Percentiles rank a stretch among this genome's conserved stretches.
Conservation (phyloP, 2,888 invertebrate species). For the Alviniconcha strummeri region DNA sequence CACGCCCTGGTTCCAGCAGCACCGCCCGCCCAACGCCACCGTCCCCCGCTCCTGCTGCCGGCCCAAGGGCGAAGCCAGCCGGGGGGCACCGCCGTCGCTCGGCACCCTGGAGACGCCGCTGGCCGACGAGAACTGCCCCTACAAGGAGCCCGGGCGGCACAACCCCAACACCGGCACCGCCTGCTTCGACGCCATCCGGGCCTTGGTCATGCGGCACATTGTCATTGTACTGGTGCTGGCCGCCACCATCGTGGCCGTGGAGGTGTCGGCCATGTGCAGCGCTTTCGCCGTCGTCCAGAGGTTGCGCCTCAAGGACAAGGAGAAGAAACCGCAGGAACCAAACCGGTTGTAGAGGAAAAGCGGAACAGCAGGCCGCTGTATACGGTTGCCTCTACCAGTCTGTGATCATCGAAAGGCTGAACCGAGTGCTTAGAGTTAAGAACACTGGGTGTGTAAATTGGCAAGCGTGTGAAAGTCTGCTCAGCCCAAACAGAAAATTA, state of each 20-base stretch:
- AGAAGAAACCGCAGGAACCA: not conserved
- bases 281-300: not conserved
- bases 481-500: too few species aligned
- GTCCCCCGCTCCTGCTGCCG: slow-evolving; percentile 6
- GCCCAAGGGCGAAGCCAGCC: too few species aligned
- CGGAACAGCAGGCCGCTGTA: too few species aligned
- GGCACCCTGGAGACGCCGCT: not conserved
- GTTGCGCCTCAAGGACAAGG: not conserved
- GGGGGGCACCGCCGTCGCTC: not conserved
- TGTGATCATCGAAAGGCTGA: too few species aligned
- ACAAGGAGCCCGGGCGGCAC: not conserved
- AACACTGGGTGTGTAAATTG: too few species aligned
- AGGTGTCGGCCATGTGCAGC: slow-evolving; percentile 4
- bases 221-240: not conserved
- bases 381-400: too few species aligned
- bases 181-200: not conserved
- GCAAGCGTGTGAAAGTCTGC: too few species aligned
- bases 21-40: not conserved
- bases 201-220: not conserved
- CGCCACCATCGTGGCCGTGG: not conserved
- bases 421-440: too few species aligned
- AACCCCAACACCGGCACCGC: slow-evolving; percentile 10
- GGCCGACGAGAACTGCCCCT: not conserved
- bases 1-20: slow-evolving; percentile 1
- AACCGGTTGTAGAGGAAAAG: too few species aligned